A percentile compares a stretch with the other conserved stretches of the same genome.
These are phyloP conservation scores for Mesorhabditis sp. DNA, from an alignment of 2,888 invertebrate species.

Conservation along the genomic window DNA sequence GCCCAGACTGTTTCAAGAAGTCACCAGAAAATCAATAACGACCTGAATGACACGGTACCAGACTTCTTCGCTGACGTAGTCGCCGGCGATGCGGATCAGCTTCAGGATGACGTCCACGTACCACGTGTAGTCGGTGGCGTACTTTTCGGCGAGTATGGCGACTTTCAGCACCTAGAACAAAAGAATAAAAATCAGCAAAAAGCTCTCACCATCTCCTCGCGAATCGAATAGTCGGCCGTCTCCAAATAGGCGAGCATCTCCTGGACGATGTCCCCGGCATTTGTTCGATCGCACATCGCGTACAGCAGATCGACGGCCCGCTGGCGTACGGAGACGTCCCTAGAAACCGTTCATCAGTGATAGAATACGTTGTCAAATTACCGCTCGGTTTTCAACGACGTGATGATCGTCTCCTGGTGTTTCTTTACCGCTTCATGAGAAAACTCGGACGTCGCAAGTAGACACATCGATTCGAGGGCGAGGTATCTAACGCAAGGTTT, in stretches of 20 bases:
- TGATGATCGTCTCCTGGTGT: slow-evolving; percentile 96
- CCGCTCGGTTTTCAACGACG: slow-evolving; percentile 77
- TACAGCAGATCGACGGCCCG: slow-evolving; percentile 95
- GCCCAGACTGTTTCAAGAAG: background rate
- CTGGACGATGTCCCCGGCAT: slow-evolving; percentile 97
- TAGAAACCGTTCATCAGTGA: slow-evolving; percentile 11
- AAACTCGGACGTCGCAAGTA: slow-evolving; percentile 96
- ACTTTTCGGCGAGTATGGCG: slow-evolving; percentile 96
- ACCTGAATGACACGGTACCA: slow-evolving; percentile 90
- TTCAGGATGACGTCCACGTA: slow-evolving; percentile 88
- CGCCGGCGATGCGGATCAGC: slow-evolving; percentile 96
- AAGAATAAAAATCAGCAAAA: background rate
- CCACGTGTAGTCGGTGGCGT: slow-evolving; percentile 99
- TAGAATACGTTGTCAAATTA: slow-evolving; percentile 13
- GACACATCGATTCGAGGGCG: slow-evolving; percentile 98
- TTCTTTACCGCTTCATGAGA: slow-evolving; percentile 99
- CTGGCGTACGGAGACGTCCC: slow-evolving; percentile 72
- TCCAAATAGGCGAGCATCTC: slow-evolving; percentile 99
- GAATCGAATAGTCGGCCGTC: slow-evolving; percentile 97
- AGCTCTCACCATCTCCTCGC: slow-evolving; percentile 89
- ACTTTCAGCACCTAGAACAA: slow-evolving; percentile 77
- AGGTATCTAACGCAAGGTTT: slow-evolving; percentile 68
- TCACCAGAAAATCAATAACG: background rate
- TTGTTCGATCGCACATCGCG: slow-evolving; percentile 99
- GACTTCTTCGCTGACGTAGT: slow-evolving; percentile 98